Conservation (phyloP, 2,113 vertebrate species). For the Thunnus maccoyii region DNA sequence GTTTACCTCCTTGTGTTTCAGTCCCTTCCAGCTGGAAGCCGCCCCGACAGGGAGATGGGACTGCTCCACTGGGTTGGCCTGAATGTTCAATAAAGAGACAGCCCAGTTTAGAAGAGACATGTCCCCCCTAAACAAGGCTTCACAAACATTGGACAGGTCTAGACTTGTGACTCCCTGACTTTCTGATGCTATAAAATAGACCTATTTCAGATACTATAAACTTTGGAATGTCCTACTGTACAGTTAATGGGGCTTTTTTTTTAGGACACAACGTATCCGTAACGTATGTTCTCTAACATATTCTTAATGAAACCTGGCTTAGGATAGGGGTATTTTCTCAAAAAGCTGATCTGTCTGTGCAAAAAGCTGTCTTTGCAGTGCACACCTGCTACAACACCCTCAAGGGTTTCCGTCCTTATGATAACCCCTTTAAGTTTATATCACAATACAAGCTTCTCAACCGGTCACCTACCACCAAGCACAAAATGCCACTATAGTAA, state of each 20-base stretch:
- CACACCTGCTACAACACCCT: background rate
- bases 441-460: background rate
- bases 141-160: constrained; percentile 53
- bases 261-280: no score
- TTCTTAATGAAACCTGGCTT: background rate
- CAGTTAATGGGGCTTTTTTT: background rate
- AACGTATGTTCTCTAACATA: no score
- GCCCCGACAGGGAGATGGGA: constrained; percentile 79
- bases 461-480: background rate
- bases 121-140: constrained; percentile 66
- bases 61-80: constrained; percentile 82
- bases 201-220: background rate
- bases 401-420: no score
- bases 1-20: constrained; percentile 83
- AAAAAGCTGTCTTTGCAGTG: no score
- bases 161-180: constrained; percentile 5
- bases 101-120: constrained; percentile 79
- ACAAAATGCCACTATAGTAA: background rate
- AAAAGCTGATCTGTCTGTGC: no score
- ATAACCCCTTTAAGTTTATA: background rate
- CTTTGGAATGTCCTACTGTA: background rate
- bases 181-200: constrained; percentile 1
- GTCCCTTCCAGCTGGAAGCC: constrained; percentile 81
- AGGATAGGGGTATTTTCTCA: background rate
- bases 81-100: constrained; percentile 82